Conservation (phyloP, 1,140 invertebrate species). For the Agrilus planipennis region DNA sequence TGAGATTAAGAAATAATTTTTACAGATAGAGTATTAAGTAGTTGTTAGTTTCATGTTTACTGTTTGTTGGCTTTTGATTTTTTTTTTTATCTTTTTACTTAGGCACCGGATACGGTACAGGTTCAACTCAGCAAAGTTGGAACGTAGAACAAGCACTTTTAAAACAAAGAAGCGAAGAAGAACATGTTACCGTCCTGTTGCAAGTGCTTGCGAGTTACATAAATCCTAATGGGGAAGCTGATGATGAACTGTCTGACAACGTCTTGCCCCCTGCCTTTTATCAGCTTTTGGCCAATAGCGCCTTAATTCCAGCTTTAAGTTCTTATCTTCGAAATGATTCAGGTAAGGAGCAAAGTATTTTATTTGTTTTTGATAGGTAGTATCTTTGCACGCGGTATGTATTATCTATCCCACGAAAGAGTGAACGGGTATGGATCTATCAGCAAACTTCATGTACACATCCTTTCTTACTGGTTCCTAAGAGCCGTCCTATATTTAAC, state of each 20-base stretch:
- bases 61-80: not conserved
- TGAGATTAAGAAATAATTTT: too few relatives aligned
- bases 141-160: conserved; percentile 88
- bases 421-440: too few relatives aligned
- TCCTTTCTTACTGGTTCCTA: too few relatives aligned
- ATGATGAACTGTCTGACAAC: conserved; percentile 35
- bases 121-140: conserved; percentile 90
- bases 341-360: conserved; percentile 34
- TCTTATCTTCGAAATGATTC: conserved; percentile 91
- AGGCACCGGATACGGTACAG: conserved; percentile 86
- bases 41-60: not conserved
- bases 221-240: conserved; percentile 46
- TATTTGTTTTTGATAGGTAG: not conserved
- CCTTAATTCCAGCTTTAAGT: conserved; percentile 74
- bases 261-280: conserved; percentile 56
- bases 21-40: too few relatives aligned
- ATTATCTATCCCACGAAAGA: too few relatives aligned
- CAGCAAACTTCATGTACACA: too few relatives aligned
- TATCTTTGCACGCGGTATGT: too few relatives aligned
- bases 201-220: conserved; percentile 79
- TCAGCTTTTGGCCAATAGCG: conserved; percentile 67
- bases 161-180: conserved; percentile 79
- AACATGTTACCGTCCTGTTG: conserved; percentile 73
- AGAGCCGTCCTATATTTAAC: too few relatives aligned
- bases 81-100: not conserved